These are phyloP conservation scores for Proisotoma minuta DNA, from an alignment of 2,888 invertebrate genomes.

Conservation along the genomic window DNA sequence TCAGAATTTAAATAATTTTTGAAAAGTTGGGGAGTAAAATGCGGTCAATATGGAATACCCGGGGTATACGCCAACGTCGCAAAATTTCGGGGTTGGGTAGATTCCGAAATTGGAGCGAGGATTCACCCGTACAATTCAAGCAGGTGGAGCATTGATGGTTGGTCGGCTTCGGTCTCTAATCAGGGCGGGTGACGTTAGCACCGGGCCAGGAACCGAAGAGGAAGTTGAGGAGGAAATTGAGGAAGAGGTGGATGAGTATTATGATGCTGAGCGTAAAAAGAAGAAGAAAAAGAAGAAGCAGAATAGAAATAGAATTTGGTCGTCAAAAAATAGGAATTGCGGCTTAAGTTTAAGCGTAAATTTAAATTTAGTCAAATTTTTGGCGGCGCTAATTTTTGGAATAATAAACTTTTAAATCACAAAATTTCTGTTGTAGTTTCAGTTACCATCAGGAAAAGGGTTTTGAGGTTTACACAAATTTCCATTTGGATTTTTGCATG, in stretches of 20 bases:
- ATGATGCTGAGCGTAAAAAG: too few relatives aligned
- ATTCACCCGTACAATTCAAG: slow-evolving; percentile 36
- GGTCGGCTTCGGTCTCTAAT: neutral
- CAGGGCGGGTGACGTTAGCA: slow-evolving; percentile 42
- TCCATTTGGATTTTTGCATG: too few relatives aligned
- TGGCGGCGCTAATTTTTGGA: too few relatives aligned
- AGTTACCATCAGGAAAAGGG: neutral
- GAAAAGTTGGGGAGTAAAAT: slow-evolving; percentile 38
- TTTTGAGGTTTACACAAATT: neutral
- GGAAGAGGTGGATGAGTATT: neutral
- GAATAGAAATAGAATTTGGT: neutral
- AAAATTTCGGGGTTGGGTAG: slow-evolving; percentile 41
- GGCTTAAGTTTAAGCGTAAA: too few relatives aligned
- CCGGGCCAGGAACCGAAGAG: neutral
- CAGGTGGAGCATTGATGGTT: slow-evolving; percentile 21
- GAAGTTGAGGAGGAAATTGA: neutral
- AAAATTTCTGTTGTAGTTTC: too few relatives aligned
- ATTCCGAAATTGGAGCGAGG: slow-evolving; percentile 26
- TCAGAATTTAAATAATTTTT: neutral
- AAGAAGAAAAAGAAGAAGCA: neutral
- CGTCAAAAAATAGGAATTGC: too few relatives aligned
- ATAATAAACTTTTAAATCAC: too few relatives aligned
- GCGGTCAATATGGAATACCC: slow-evolving; percentile 41
- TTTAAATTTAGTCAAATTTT: too few relatives aligned
- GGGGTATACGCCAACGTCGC: slow-evolving; percentile 40